These are phyloP conservation scores for Dreissena polymorpha DNA, from an alignment of 1,140 invertebrate genomes.

Conservation along the genomic window DNA sequence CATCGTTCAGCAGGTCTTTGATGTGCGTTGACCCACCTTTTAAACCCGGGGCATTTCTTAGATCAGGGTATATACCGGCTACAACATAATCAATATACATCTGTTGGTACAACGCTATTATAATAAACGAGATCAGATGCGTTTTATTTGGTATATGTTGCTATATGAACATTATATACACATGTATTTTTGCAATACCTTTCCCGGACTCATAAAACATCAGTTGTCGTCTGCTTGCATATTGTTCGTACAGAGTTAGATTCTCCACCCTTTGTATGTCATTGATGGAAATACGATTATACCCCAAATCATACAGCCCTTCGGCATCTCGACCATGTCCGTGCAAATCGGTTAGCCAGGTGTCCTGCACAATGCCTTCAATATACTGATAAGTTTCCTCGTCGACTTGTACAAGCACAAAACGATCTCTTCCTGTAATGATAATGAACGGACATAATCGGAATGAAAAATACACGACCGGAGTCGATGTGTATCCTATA, in stretches of 20 bases:
- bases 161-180: not conserved
- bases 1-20: not conserved
- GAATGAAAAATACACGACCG: too few species aligned
- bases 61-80: not conserved
- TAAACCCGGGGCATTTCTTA: not conserved
- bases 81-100: not conserved
- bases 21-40: not conserved
- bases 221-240: slow-evolving; percentile 39
- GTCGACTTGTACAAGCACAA: slow-evolving; percentile 42
- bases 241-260: slow-evolving; percentile 54
- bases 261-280: slow-evolving; percentile 63
- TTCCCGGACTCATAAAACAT: slow-evolving; percentile 56
- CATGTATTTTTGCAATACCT: slow-evolving; percentile 13
- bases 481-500: too few species aligned
- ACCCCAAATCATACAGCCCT: slow-evolving; percentile 28
- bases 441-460: too few species aligned
- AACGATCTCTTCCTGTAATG: too few species aligned
- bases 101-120: slow-evolving; percentile 20
- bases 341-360: slow-evolving; percentile 55
- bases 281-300: slow-evolving; percentile 47
- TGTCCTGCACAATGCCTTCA: slow-evolving; percentile 33
- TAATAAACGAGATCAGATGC: not conserved
- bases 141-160: too few species aligned
- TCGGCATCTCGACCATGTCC: slow-evolving; percentile 60
- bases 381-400: slow-evolving; percentile 27